Conservation (phyloP, 2,888 invertebrate species). For the Oscheius sp. region DNA sequence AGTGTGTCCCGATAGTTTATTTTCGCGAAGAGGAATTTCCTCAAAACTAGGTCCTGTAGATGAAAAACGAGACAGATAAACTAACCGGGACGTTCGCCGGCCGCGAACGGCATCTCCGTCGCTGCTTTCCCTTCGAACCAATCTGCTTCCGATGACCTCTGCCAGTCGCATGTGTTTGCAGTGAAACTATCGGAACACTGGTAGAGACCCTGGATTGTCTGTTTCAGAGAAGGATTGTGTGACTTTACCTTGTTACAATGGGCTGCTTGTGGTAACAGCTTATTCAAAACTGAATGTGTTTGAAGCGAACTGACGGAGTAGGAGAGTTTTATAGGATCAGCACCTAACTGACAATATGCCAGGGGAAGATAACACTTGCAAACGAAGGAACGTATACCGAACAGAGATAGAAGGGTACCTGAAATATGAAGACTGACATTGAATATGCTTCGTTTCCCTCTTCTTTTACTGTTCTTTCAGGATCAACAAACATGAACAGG, state of each 20-base stretch:
- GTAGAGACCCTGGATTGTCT: background rate
- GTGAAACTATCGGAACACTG: conserved; percentile 34
- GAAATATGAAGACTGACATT: no score
- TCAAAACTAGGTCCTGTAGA: background rate
- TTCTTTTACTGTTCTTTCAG: no score
- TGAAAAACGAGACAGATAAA: conserved; percentile 14
- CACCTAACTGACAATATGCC: conserved; percentile 36
- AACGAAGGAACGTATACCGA: conserved; percentile 54
- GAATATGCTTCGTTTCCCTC: no score
- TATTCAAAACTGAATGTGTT: conserved; percentile 30
- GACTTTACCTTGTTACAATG: background rate
- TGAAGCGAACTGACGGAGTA: conserved; percentile 32
- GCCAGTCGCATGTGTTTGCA: conserved; percentile 37
- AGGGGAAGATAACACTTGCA: conserved; percentile 48
- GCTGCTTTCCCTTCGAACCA: conserved; percentile 44
- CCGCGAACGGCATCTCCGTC: conserved; percentile 31
- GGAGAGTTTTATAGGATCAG: conserved; percentile 20
- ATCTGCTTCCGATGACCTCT: conserved; percentile 40
- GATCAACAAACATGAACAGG: no score
- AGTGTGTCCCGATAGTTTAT: background rate
- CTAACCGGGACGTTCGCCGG: conserved; percentile 40
- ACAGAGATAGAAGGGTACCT: conserved; percentile 55
- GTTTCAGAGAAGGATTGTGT: background rate
- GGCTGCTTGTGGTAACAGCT: conserved; percentile 5
- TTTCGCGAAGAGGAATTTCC: no score